Evolutionary conservation across 2,797 vertebrate species (phyloP).

Genomic region (Manis javanica): DNA sequence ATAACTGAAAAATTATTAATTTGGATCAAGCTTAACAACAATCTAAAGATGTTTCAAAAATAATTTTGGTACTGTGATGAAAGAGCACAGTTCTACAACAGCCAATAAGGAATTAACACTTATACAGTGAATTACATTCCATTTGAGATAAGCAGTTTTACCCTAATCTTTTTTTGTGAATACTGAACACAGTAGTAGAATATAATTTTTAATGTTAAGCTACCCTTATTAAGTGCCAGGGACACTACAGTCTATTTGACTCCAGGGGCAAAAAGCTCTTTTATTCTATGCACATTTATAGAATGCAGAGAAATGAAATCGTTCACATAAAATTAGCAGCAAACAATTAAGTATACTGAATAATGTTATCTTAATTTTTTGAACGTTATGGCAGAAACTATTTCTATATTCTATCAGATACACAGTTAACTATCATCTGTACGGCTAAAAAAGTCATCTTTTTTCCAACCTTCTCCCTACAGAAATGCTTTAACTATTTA

Average conservation of each 20-base stretch:
- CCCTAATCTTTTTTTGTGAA: slow-evolving; percentile 39
- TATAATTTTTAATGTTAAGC: background rate
- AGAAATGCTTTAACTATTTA: slow-evolving; percentile 40
- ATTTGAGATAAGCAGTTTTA: slow-evolving; percentile 26
- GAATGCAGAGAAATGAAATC: slow-evolving; percentile 25
- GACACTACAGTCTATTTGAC: background rate
- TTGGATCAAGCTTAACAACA: background rate
- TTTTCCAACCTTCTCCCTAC: background rate
- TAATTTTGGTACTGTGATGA: background rate
- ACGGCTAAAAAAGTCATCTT: slow-evolving; percentile 39
- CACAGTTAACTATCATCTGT: background rate
- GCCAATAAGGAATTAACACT: slow-evolving; percentile 3
- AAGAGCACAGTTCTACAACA: background rate
- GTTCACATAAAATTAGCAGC: background rate
- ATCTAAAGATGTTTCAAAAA: slow-evolving; percentile 33
- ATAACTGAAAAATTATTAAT: slow-evolving; percentile 24
- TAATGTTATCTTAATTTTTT: slow-evolving; percentile 2
- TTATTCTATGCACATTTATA: background rate
- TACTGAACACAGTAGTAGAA: background rate
- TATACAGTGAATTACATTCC: slow-evolving; percentile 21
- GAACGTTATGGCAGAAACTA: slow-evolving; percentile 40
- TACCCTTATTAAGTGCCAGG: slow-evolving; percentile 9
- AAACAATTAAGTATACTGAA: background rate
- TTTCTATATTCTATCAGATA: background rate
- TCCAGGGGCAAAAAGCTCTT: background rate